Percentiles rank a stretch among this genome's conserved stretches.
These are phyloP conservation scores for Helicoverpa armigera DNA, from an alignment of 1,140 invertebrate genomes.

Conservation along the genomic window DNA sequence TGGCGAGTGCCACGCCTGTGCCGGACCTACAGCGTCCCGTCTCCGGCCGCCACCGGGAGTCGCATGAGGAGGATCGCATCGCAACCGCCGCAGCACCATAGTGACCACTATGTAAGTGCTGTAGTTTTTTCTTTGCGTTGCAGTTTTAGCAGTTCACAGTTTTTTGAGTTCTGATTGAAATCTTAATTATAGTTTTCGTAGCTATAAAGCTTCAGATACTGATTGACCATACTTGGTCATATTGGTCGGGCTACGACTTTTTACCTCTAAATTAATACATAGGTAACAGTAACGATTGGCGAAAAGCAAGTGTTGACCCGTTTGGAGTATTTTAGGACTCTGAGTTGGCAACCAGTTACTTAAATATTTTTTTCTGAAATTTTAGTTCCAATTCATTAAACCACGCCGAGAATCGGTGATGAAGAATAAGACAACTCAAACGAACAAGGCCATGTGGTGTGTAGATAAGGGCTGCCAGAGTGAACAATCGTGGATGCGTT, in stretches of 20 bases:
- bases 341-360: background rate
- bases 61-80: background rate
- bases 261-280: no score
- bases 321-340: no score
- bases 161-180: no score
- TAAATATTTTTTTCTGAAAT: background rate
- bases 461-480: background rate
- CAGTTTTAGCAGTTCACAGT: no score
- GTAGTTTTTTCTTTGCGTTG: no score
- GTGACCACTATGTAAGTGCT: slow-evolving; percentile 16
- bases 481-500: background rate
- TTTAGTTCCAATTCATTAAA: background rate
- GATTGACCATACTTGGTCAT: no score
- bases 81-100: background rate
- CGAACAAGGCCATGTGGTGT: background rate
- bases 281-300: background rate
- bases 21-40: slow-evolving; percentile 46
- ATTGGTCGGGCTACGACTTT: no score
- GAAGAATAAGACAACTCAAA: slow-evolving; percentile 42
- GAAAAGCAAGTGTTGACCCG: background rate
- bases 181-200: no score
- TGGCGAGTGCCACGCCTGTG: slow-evolving; percentile 60
- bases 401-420: slow-evolving; percentile 12
- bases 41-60: background rate
- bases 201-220: no score